These are phyloP conservation scores for Zaprionus inermis DNA, from an alignment of 1,140 invertebrate species.

Conservation along the genomic window DNA sequence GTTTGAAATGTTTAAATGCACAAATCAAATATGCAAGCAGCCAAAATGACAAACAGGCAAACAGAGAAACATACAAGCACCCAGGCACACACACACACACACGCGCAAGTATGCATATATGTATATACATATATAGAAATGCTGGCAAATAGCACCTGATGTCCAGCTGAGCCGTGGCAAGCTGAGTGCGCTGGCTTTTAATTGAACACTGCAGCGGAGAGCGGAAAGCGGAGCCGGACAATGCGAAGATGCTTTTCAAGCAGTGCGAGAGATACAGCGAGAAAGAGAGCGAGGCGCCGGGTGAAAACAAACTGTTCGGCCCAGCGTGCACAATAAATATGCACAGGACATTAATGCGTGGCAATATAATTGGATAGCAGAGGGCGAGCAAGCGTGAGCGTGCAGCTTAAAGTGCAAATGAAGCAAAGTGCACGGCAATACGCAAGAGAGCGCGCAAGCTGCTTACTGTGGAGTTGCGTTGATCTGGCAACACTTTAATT, in stretches of 20 bases:
- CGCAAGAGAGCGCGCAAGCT: neutral
- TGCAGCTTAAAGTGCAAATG: neutral
- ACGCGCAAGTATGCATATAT: no score
- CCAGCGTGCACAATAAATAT: conserved; percentile 62
- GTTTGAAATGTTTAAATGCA: conserved; percentile 81
- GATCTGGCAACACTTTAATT: neutral
- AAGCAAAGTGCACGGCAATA: neutral
- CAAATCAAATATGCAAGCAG: conserved; percentile 81
- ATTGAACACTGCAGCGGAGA: conserved; percentile 60
- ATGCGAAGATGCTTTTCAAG: neutral
- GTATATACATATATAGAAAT: conserved; percentile 35
- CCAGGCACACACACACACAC: no score
- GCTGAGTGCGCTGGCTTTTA: conserved; percentile 55
- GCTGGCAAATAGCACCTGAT: conserved; percentile 60
- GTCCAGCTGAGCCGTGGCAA: conserved; percentile 43
- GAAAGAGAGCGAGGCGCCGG: neutral
- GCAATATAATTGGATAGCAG: conserved; percentile 63
- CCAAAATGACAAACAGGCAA: conserved; percentile 51
- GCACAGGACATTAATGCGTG: conserved; percentile 64
- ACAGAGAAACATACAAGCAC: conserved; percentile 25
- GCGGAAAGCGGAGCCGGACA: neutral
- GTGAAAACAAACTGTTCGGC: conserved; percentile 26
- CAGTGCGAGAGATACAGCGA: neutral
- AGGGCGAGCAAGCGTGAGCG: conserved; percentile 3
- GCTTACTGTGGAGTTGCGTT: neutral